Percentiles rank a stretch among this genome's conserved stretches.
Evolutionary conservation across 2,888 invertebrate genomes (phyloP).

Genomic region (Xylocampa areola): DNA sequence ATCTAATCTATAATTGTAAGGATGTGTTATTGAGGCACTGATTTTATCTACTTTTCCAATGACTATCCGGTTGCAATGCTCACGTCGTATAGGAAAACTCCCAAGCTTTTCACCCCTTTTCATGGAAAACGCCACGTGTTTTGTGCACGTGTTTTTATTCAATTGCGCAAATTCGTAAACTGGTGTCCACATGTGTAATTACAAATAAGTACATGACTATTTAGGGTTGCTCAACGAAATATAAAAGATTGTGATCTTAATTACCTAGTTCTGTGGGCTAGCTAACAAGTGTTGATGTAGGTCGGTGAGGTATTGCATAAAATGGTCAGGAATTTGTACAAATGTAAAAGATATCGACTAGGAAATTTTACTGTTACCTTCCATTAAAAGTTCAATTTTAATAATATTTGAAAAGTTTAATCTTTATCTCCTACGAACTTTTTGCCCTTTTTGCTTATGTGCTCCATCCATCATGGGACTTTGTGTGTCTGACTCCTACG

Average conservation of each 20-base stretch:
- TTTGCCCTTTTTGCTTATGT: too few relatives aligned
- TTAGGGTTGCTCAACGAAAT: slow-evolving; percentile 62
- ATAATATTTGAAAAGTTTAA: too few relatives aligned
- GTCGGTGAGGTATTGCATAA: slow-evolving; percentile 55
- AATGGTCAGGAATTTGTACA: slow-evolving; percentile 49
- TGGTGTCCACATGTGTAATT: slow-evolving; percentile 21
- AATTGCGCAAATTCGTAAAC: slow-evolving; percentile 2
- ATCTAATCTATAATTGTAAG: too few relatives aligned
- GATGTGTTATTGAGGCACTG: too few relatives aligned
- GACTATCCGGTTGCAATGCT: too few relatives aligned
- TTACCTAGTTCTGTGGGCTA: slow-evolving; percentile 53
- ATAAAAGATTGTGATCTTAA: slow-evolving; percentile 65
- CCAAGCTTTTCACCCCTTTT: too few relatives aligned
- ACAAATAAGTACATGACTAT: slow-evolving; percentile 48
- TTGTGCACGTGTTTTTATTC: background rate
- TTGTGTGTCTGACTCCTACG: too few relatives aligned
- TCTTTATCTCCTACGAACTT: too few relatives aligned
- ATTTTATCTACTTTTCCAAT: too few relatives aligned
- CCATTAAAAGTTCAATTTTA: too few relatives aligned
- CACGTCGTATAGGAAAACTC: too few relatives aligned
- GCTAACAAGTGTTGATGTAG: slow-evolving; percentile 60
- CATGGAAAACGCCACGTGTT: background rate
- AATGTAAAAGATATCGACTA: slow-evolving; percentile 29
- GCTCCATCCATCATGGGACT: too few relatives aligned
- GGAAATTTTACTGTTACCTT: slow-evolving; percentile 1